Conservation (phyloP, 1,140 invertebrate genomes). For the Drosophila parabipectinata region DNA sequence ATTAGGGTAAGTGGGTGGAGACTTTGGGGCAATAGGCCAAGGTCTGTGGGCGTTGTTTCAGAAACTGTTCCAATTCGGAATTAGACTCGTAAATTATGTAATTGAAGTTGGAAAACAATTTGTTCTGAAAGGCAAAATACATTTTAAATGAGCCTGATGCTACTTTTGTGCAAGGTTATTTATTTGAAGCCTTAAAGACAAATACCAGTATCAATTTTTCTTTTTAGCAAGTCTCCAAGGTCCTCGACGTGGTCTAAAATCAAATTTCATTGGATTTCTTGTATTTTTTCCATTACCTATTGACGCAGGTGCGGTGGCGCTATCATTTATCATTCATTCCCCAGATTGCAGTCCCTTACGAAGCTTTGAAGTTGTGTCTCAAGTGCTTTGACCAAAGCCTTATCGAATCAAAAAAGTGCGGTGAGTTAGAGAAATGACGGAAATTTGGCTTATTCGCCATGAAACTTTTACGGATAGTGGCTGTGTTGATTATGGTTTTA, state of each 20-base stretch:
- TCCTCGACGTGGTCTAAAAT: not conserved
- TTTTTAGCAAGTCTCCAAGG: too few species aligned
- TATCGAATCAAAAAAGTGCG: slow-evolving; percentile 50
- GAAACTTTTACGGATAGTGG: slow-evolving; percentile 21
- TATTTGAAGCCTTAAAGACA: not conserved
- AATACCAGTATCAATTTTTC: not conserved
- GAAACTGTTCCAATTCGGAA: slow-evolving; percentile 1
- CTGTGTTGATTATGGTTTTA: slow-evolving; percentile 29
- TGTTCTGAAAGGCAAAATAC: too few species aligned
- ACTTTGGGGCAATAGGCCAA: not conserved
- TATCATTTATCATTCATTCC: slow-evolving; percentile 25
- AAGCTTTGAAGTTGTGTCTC: slow-evolving; percentile 20
- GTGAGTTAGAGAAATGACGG: not conserved
- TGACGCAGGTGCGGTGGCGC: slow-evolving; percentile 32
- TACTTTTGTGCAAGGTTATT: too few species aligned
- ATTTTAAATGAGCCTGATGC: too few species aligned
- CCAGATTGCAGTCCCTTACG: slow-evolving; percentile 22
- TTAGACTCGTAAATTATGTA: not conserved
- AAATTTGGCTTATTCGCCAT: slow-evolving; percentile 15
- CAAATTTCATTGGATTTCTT: slow-evolving; percentile 5
- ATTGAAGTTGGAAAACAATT: not conserved
- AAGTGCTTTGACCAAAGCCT: slow-evolving; percentile 9
- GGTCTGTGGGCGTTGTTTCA: not conserved
- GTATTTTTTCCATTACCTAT: slow-evolving; percentile 13
- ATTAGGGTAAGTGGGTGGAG: not conserved